phyloP scores from a whole-genome alignment of 2,797 vertebrate genomes.

The Huso huso region DNA sequence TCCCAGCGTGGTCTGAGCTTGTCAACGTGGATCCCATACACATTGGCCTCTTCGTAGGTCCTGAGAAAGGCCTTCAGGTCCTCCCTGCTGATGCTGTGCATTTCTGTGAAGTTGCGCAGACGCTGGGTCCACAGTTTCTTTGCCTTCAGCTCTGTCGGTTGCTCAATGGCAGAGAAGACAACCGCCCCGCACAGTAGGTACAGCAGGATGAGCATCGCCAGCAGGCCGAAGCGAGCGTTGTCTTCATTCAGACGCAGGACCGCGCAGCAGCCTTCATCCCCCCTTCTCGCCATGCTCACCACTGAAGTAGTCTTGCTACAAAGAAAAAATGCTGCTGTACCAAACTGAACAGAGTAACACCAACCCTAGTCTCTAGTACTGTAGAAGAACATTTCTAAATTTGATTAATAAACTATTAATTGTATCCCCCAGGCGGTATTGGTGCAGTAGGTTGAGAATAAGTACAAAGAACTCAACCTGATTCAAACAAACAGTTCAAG shows the following conservation, averaged over 20 bases:
- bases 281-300: conserved; percentile 32
- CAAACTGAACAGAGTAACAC: no score
- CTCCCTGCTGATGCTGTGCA: conserved; percentile 46
- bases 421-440: no score
- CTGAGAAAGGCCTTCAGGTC: conserved; percentile 55
- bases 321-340: no score
- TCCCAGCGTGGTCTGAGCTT: conserved; percentile 62
- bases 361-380: no score
- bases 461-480: no score
- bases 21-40: conserved; percentile 59
- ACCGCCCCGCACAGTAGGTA: conserved; percentile 66
- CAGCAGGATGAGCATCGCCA: conserved; percentile 61
- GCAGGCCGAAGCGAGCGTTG: conserved; percentile 67
- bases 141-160: conserved; percentile 57
- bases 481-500: no score
- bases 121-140: conserved; percentile 56
- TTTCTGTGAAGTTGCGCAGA: conserved; percentile 58
- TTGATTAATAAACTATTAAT: no score
- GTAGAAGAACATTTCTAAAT: no score
- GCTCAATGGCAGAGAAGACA: conserved; percentile 66
- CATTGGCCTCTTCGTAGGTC: conserved; percentile 64
- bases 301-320: no score
- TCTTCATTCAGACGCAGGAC: conserved; percentile 59
- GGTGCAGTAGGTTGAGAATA: no score
- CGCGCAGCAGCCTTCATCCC: conserved; percentile 52